Evolutionary conservation across 2,113 vertebrate species (phyloP).

Genomic region (human): DNA sequence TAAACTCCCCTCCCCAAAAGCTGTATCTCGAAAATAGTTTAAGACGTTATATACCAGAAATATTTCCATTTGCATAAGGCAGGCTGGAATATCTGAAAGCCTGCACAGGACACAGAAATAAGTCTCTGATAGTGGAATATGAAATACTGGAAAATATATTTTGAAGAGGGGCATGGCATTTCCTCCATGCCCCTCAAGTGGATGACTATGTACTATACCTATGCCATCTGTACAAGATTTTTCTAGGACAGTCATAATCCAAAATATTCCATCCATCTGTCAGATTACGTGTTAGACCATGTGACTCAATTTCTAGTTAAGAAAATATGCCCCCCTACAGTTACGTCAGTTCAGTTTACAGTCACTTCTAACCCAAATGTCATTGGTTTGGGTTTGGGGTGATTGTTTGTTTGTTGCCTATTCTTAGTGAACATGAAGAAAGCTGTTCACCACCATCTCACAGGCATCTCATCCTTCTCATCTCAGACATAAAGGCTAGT

Average conservation of each 20-base stretch:
- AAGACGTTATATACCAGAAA: conserved; percentile 16
- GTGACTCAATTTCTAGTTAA: conserved; percentile 61
- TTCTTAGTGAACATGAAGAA: not conserved
- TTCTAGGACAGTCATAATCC: conserved; percentile 63
- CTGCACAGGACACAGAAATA: conserved; percentile 37
- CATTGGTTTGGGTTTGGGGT: not conserved
- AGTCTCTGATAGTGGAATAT: conserved; percentile 41
- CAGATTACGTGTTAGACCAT: conserved; percentile 65
- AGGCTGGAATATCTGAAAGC: conserved; percentile 41
- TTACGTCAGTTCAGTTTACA: conserved; percentile 11
- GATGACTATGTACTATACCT: conserved; percentile 50
- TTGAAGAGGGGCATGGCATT: conserved; percentile 58
- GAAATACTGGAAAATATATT: not conserved
- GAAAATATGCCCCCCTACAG: conserved; percentile 42
- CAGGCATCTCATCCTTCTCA: not conserved
- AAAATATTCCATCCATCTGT: conserved; percentile 72
- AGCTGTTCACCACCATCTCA: not conserved
- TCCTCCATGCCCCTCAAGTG: conserved; percentile 34
- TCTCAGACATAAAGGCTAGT: not conserved
- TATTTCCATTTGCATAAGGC: conserved; percentile 34
- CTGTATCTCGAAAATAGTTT: conserved; percentile 29
- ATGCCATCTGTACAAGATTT: conserved; percentile 64
- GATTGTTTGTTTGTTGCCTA: not conserved
- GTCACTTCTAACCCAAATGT: conserved; percentile 22
- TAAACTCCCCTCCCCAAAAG: not conserved